Evolutionary conservation across 2,797 vertebrate genomes (phyloP).

Genomic region (Pseudochirops cupreus): DNA sequence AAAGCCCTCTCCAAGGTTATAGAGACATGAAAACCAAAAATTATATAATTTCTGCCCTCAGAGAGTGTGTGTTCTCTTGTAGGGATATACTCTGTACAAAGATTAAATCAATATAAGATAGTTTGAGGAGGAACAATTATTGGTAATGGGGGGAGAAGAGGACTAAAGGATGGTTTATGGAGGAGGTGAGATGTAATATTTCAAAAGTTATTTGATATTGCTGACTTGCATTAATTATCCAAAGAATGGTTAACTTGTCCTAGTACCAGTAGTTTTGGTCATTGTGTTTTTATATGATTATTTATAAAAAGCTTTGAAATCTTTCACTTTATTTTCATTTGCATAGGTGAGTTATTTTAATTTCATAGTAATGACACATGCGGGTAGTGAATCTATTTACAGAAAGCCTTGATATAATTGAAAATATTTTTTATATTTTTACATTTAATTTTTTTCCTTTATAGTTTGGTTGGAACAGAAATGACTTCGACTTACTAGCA

Average conservation of each 20-base stretch:
- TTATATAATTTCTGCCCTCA: neutral
- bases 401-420: neutral
- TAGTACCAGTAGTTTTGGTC: neutral
- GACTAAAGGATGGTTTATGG: neutral
- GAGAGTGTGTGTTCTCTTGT: too few relatives aligned
- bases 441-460: constrained; percentile 67
- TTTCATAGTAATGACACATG: neutral
- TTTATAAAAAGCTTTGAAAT: neutral
- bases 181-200: neutral
- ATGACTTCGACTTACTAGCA: constrained; percentile 91
- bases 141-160: neutral
- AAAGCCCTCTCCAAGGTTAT: neutral
- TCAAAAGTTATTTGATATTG: neutral
- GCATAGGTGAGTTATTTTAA: constrained; percentile 16
- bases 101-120: neutral
- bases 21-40: neutral
- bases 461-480: constrained; percentile 91
- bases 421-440: constrained; percentile 41
- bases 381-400: neutral
- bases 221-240: neutral
- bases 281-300: constrained; percentile 14
- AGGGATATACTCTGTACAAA: too few relatives aligned
- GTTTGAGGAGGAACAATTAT: neutral
- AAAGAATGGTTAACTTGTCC: neutral
- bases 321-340: constrained; percentile 43